Percentiles rank a stretch among this genome's conserved stretches.
Evolutionary conservation across 2,888 invertebrate genomes (phyloP).

Genomic region (Habroteleia sp.): DNA sequence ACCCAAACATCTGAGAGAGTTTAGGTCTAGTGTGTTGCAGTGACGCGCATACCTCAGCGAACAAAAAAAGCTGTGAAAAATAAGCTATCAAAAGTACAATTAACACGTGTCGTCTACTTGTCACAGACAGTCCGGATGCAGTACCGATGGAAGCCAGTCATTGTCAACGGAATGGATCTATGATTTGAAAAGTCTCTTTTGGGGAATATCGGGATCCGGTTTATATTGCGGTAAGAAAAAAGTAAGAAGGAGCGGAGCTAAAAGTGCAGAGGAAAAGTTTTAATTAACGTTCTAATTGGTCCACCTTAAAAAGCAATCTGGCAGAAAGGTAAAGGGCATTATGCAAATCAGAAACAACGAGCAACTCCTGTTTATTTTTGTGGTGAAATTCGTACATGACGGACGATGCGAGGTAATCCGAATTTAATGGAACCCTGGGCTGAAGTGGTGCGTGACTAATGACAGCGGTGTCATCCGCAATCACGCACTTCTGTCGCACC

Average conservation of each 20-base stretch:
- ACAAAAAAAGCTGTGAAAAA: constrained; percentile 3
- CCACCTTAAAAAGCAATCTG: constrained; percentile 9
- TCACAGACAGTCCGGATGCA: constrained; percentile 4
- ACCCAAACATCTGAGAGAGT: constrained; percentile 69
- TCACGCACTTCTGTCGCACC: constrained; percentile 52
- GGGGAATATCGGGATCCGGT: constrained; percentile 16
- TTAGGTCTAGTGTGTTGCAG: constrained; percentile 56
- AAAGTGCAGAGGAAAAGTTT: constrained; percentile 12
- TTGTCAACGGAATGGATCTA: constrained; percentile 3
- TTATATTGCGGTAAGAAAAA: constrained; percentile 34
- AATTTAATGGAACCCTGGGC: constrained; percentile 57
- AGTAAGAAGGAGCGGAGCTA: neutral
- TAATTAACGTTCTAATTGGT: constrained; percentile 17
- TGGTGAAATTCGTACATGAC: constrained; percentile 16
- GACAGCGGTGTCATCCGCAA: constrained; percentile 56
- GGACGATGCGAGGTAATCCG: constrained; percentile 33
- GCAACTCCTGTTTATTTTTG: constrained; percentile 22
- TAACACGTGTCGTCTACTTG: constrained; percentile 21
- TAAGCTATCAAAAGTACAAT: constrained; percentile 2
- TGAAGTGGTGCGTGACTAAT: constrained; percentile 61
- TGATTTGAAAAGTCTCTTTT: constrained; percentile 6
- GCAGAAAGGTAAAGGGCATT: constrained; percentile 7
- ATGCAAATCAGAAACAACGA: constrained; percentile 22
- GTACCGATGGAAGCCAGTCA: neutral
- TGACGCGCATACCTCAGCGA: constrained; percentile 37